These are phyloP conservation scores for Sterna hirundo DNA, from an alignment of 2,113 vertebrate species.

Conservation along the genomic window DNA sequence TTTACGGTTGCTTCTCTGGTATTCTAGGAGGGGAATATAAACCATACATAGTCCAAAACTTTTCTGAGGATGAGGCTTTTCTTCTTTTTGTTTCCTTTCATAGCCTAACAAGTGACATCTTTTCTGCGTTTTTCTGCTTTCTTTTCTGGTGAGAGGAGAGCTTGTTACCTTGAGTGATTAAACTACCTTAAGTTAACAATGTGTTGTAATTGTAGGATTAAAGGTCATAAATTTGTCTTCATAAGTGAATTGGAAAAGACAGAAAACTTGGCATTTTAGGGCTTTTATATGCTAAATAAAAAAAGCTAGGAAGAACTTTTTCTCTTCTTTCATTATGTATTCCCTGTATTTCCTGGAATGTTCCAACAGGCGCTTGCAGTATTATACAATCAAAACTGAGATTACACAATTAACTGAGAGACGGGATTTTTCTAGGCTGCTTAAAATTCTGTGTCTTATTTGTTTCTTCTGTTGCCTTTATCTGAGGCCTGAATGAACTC, in stretches of 20 bases:
- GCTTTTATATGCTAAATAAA: neutral
- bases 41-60: neutral
- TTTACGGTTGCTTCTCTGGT: neutral
- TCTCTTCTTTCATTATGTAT: neutral
- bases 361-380: neutral
- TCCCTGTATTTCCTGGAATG: neutral
- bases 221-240: neutral
- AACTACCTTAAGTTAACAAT: neutral
- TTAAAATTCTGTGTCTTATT: conserved; percentile 42
- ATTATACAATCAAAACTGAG: conserved; percentile 3
- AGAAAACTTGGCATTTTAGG: neutral
- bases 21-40: neutral
- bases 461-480: conserved; percentile 25
- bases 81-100: neutral
- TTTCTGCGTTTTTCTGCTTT: neutral
- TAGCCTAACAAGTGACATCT: neutral
- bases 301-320: neutral
- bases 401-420: neutral
- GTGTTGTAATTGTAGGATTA: neutral
- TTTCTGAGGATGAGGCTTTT: neutral
- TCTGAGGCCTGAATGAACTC: neutral
- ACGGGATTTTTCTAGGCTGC: conserved; percentile 14
- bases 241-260: neutral
- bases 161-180: neutral
- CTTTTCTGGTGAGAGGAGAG: neutral